These are phyloP conservation scores for Metalampra italica DNA, from an alignment of 2,888 invertebrate species.

Conservation along the genomic window DNA sequence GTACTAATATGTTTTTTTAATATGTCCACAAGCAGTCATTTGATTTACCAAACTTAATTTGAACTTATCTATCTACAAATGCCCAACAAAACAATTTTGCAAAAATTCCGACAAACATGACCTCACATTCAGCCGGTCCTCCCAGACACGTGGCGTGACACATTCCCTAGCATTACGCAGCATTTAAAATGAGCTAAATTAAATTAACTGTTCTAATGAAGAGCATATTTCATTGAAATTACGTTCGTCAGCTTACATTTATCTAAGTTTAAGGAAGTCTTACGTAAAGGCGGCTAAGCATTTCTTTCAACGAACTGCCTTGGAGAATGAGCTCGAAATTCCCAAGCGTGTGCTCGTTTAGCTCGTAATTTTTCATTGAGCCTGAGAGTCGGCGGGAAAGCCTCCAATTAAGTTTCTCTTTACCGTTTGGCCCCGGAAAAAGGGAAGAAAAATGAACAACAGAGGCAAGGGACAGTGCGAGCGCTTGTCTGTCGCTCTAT, in stretches of 20 bases:
- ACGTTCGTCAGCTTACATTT: conserved; percentile 62
- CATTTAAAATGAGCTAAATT: conserved; percentile 37
- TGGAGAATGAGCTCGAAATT: conserved; percentile 64
- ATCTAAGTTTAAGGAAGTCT: conserved; percentile 52
- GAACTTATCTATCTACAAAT: no score
- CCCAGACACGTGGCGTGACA: no score
- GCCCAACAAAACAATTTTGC: no score
- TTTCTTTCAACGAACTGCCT: conserved; percentile 53
- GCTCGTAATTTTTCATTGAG: conserved; percentile 79
- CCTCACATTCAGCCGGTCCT: no score
- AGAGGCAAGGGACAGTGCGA: conserved; percentile 56
- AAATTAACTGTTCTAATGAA: conserved; percentile 51
- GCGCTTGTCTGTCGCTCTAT: conserved; percentile 36
- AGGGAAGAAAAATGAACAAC: conserved; percentile 73
- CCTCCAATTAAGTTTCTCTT: conserved; percentile 79
- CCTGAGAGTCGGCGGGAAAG: conserved; percentile 69
- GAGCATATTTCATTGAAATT: conserved; percentile 57
- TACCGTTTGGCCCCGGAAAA: conserved; percentile 64
- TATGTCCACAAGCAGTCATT: no score
- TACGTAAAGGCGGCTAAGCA: conserved; percentile 49
- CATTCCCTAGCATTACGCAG: conserved; percentile 2
- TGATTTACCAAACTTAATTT: no score
- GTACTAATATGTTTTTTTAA: no score
- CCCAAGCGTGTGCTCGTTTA: conserved; percentile 74
- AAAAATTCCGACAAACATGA: no score